A percentile compares a stretch with the other conserved stretches of the same genome.
Conservation (phyloP, 2,888 invertebrate species). For the Amphipoea lucens region DNA sequence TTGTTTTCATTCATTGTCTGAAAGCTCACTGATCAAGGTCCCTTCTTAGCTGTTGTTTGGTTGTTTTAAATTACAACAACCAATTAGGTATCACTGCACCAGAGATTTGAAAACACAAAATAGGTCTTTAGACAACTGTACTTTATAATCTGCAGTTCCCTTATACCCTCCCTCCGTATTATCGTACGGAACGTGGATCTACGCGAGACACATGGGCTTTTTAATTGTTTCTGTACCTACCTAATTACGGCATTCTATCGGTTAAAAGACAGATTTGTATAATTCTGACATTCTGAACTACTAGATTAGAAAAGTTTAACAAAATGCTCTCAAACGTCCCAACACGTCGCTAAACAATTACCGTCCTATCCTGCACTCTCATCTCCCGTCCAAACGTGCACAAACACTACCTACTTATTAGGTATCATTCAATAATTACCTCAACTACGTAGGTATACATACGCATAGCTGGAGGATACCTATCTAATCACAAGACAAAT, state of each 20-base stretch:
- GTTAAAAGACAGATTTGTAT: not conserved
- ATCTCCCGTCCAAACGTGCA: not conserved
- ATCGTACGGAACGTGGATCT: too few species aligned
- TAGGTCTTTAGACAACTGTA: not conserved
- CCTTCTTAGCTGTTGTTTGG: too few species aligned
- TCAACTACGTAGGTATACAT: constrained; percentile 36
- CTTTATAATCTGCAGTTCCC: too few species aligned
- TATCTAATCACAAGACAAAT: constrained; percentile 73
- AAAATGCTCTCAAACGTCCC: not conserved
- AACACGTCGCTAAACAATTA: not conserved
- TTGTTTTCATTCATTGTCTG: not conserved
- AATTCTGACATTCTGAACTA: not conserved
- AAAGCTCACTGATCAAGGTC: not conserved
- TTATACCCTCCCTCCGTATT: too few species aligned
- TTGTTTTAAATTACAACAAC: not conserved
- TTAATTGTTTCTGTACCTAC: too few species aligned
- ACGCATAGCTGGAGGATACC: constrained; percentile 42
- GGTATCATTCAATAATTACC: constrained; percentile 55
- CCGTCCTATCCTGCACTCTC: not conserved
- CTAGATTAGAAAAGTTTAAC: not conserved
- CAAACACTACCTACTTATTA: constrained; percentile 9
- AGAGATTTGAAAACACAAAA: not conserved
- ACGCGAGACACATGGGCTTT: too few species aligned
- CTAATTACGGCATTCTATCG: too few species aligned
- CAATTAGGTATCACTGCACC: not conserved